Evolutionary conservation across 2,113 vertebrate genomes (phyloP).

Genomic region (Rhegmatorhina hoffmannsi): DNA sequence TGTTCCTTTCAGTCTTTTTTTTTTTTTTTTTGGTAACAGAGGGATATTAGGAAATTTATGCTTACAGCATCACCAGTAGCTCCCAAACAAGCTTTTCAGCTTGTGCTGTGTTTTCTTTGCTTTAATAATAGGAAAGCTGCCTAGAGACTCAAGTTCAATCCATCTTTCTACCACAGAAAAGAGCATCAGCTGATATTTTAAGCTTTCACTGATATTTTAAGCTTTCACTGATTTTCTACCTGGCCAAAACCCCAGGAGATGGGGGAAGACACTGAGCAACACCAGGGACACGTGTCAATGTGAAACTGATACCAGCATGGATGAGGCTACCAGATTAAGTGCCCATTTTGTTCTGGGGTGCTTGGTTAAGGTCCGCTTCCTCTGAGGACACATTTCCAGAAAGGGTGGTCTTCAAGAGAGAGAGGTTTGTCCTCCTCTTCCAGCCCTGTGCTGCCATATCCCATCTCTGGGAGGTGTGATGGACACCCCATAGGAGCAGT

Average conservation of each 20-base stretch:
- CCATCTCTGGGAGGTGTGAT: background rate
- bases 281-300: no score
- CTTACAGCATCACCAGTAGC: background rate
- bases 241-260: background rate
- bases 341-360: background rate
- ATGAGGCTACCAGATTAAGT: background rate
- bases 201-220: background rate
- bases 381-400: background rate
- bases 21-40: background rate
- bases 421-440: background rate
- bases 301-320: fast-evolving
- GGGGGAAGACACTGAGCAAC: background rate
- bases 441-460: background rate
- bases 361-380: background rate
- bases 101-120: background rate
- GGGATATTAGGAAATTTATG: background rate
- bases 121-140: background rate
- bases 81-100: slow-evolving; percentile 12
- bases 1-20: background rate
- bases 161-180: background rate
- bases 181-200: background rate
- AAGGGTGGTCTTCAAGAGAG: background rate
- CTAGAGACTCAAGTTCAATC: background rate
- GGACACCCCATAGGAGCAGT: background rate
- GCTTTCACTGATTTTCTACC: background rate